Percentiles rank a stretch among this genome's conserved stretches.
Evolutionary conservation across 2,113 vertebrate species (phyloP).

Genomic region (Propithecus coquereli): DNA sequence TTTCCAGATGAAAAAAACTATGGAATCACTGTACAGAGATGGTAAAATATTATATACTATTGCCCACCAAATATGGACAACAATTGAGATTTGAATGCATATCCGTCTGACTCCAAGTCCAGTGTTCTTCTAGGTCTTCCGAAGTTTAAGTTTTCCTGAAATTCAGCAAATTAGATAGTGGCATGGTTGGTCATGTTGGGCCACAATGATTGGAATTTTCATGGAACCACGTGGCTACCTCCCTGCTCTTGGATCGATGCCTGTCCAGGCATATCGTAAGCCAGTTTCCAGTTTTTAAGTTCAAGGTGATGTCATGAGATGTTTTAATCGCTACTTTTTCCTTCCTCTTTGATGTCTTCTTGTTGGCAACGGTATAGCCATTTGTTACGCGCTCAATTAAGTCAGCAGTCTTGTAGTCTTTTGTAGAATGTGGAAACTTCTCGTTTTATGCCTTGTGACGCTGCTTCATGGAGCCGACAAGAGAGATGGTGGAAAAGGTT

Average conservation of each 20-base stretch:
- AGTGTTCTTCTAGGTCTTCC: neutral
- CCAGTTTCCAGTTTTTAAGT: constrained; percentile 24
- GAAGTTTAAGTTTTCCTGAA: constrained; percentile 7
- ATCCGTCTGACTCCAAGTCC: constrained; percentile 35
- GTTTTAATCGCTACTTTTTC: constrained; percentile 56
- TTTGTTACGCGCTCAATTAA: constrained; percentile 63
- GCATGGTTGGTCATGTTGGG: neutral
- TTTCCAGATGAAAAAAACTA: neutral
- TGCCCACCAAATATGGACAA: neutral
- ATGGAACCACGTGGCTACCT: neutral
- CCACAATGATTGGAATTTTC: neutral
- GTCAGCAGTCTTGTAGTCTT: constrained; percentile 50
- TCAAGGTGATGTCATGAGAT: neutral
- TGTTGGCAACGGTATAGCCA: constrained; percentile 45
- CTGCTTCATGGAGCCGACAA: constrained; percentile 39
- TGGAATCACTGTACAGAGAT: neutral
- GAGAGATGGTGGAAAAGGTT: constrained; percentile 64
- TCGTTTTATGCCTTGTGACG: constrained; percentile 62
- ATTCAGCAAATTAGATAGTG: neutral
- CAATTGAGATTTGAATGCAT: neutral
- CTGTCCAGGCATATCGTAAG: neutral
- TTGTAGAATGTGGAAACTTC: constrained; percentile 60
- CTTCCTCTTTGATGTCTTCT: constrained; percentile 49
- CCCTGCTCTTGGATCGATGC: neutral
- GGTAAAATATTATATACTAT: neutral